Evolutionary conservation across 2,888 invertebrate species (phyloP), one percentile per base, ranked within the genome.

Genomic region (Mythimna loreyi): DNA sequence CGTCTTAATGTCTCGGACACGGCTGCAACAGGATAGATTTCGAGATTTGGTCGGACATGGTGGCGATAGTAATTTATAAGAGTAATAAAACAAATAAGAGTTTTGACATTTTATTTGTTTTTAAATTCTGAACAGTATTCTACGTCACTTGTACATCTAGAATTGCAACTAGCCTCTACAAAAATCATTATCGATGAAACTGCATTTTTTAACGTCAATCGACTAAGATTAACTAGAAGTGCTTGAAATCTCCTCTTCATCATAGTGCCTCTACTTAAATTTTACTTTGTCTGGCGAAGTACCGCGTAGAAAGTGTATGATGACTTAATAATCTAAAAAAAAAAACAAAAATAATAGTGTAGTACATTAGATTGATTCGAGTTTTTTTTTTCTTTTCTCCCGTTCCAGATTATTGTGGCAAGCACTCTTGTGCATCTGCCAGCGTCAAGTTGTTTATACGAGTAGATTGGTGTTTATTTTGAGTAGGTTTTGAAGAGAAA

Each of bases 251-350:
- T 49, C 23, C n/a, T 45, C 5, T 16, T 9, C 2, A 25, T 43
- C 1, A 40, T 21, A 21, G n/a, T 30, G 45, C 9, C 11, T 16
- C 30, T 40, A 36, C 11, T 7, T n/a, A 21, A 21, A 7, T 16
- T 70, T 58, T 80, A 90, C 75, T 95, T 94, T 0, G 94, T 95
- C 76, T 94, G 94, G 2, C 94, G 90, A 61, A 95, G 86, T 21
- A 95, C 93, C 3, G 95, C 93, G 75, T 95, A 95, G 78, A 94
- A 94, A 2, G 94, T 92, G 75, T 95, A 95, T 1, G 95, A 94
- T 0, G 94, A 95, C 74, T 91, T 95, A 47, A 95, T 83, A 30
- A 95, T 93, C 95, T 95, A 91, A 53, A 92, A 93, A 47, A 71
- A 33, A 40, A 5, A 6, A 43, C 61, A 11, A 63, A 43, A 40